Evolutionary conservation across 2,888 invertebrate species (phyloP).

Genomic region (Serrognathus titanus): DNA sequence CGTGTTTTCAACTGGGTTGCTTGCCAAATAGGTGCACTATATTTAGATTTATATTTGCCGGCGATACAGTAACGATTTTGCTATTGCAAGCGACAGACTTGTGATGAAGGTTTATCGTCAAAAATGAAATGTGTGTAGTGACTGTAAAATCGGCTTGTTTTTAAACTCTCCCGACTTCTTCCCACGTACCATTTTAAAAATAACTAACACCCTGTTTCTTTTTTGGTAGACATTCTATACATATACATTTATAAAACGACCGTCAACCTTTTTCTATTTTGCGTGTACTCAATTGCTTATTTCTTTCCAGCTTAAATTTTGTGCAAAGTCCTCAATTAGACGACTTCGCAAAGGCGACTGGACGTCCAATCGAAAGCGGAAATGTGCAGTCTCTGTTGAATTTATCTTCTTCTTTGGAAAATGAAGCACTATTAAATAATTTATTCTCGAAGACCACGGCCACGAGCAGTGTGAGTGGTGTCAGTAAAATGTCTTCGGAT

Average conservation of each 20-base stretch:
- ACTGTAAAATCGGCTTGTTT: background rate
- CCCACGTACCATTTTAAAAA: slow-evolving; percentile 15
- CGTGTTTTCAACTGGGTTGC: background rate
- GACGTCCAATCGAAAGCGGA: slow-evolving; percentile 9
- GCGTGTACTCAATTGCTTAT: background rate
- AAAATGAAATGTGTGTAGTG: too few relatives aligned
- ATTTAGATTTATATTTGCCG: slow-evolving; percentile 14
- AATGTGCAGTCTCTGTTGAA: slow-evolving; percentile 38
- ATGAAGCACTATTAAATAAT: slow-evolving; percentile 20
- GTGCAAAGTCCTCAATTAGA: slow-evolving; percentile 30
- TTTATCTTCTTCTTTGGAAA: slow-evolving; percentile 55
- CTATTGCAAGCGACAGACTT: background rate
- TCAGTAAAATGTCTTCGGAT: slow-evolving; percentile 53
- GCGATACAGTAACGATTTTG: slow-evolving; percentile 15
- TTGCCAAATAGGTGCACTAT: slow-evolving; percentile 18
- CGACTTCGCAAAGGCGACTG: slow-evolving; percentile 22
- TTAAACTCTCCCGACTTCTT: background rate
- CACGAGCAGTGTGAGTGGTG: slow-evolving; percentile 45
- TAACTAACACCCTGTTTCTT: background rate
- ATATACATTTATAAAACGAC: too few relatives aligned
- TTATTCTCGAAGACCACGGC: slow-evolving; percentile 27
- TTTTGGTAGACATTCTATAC: too few relatives aligned
- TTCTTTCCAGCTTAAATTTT: slow-evolving; percentile 31
- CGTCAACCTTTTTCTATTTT: background rate
- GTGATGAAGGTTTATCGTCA: background rate